Evolutionary conservation across 2,113 vertebrate species (phyloP), one percentile per base, ranked within the genome.

Genomic region (Phrynosoma blainvillii): DNA sequence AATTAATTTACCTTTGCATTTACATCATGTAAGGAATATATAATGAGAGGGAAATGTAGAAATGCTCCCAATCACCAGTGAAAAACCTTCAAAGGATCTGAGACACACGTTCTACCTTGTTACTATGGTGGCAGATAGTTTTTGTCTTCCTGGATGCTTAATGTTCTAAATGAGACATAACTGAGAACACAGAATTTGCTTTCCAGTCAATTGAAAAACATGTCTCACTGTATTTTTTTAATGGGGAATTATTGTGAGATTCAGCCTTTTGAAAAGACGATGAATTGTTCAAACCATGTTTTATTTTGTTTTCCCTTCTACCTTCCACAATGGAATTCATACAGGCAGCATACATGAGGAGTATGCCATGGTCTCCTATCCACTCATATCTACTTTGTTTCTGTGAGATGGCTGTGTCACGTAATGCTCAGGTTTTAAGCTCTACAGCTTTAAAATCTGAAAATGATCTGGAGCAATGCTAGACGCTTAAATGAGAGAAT

Each of bases 31-130:
- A 30, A 82, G 79, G 59, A 88, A 78, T 32, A 74, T 59, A 4
- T 71, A 62, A 76, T 71, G 80, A 42, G 0, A 14, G n/a, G 66
- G 21, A 54, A 7, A 1, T 2, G 40, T 52, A 79, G 32, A 56
- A 0, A 36, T 16, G 75, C 56, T 71, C 83, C 79, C 1, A 0
- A 2, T 40, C 27, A 42, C 2, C 12, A 27, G 0, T 3, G 7
- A 66, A n/a, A 62, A 82, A 87, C 32, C 21, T n/a, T 27, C 40
- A 79, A 88, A 84, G 54, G 62, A 71, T 71, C 23, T 27, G 68
- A 81, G 68, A 73, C 12, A 3, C 82, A 14, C 13, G 23, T 80
- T 85, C 66, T 1, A 0, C 40, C 0, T 18, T 10, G 65, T 88
- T 79, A 54, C 88, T 79, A 1, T 82, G 86, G n/a, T 56, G 30